Base-by-base conservation (phyloP, 2,113 vertebrate genomes). In the Ailuropoda melanoleuca region DNA sequence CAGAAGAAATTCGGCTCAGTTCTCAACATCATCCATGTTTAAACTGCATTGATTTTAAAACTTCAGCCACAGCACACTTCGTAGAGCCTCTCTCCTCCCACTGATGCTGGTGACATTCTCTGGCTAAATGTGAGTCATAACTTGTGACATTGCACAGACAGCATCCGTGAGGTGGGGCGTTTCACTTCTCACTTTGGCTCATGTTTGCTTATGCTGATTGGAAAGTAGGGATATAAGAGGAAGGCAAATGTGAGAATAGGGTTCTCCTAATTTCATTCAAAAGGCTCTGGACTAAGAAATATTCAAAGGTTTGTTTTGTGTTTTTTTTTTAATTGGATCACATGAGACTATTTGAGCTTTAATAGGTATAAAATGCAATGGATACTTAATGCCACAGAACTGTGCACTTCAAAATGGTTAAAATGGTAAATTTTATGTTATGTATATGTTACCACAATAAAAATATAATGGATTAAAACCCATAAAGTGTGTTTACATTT, bases 101-200 rank as follows among this genome's bases (percentile, higher is more conserved):
- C 87, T 96, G 87, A 95, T 95, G 97, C 85, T 91, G 92, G 66
- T 2, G 24, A 92, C 89, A 64, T 77, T 72, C 92, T 95, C 91
- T 70, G 66, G 82, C 91, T 94, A 48, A 82, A 74, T 3, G 15
- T 98, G 97, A 97, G 77, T 98, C 92, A 93, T 74, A 78, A 88
- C 86, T 91, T 90, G 95, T 97, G 96, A 93, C 93, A 88, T 14
- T 60, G 72, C 53, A 77, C 43, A 93, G 96, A 91, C 93, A 86
- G 85, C 84, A 75, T 95, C 93, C 89, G 83, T 0, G 58, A 88
- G 39, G 96, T 48, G n/a, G 95, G 93, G 58, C 3, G 74, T 96
- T 97, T 97, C 93, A 92, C 93, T 98, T 98, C 97, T 95, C 97
- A 39, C 92, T 93, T 89, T 64, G 64, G 77, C 66, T 78, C 37